Evolutionary conservation across 2,113 vertebrate species (phyloP), one percentile per base, ranked within the genome.

Genomic region (Marmota flaviventris): DNA sequence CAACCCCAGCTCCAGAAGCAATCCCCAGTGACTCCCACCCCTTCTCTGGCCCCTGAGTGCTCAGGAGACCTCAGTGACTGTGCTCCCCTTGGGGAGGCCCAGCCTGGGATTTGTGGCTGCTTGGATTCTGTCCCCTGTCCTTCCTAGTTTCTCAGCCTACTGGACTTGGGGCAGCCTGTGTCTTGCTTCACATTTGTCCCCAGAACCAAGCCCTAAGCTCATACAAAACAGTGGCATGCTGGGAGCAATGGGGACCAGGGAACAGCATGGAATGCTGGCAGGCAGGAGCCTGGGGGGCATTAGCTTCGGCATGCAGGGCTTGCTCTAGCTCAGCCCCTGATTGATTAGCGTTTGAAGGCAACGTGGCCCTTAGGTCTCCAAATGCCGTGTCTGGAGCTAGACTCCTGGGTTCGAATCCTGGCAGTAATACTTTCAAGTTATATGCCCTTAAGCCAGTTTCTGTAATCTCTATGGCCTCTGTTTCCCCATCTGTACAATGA

Each of bases 401-500:
- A 39, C 25, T 39, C 34, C 58, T 69, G 67, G 22, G 10, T 48
- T 61, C 11, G 4, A 87, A 53, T 75, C 76, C 87, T 17, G 8
- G n/a, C 8, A 20, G 53, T 9, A 24, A 24, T 45, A 9, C 63
- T 85, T 85, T 22, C 42, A 29, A 89, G 39, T 65, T 53, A 27
- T 5, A 27, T 24, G 16, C 29, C 37, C 56, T 76, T 56, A 34
- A 13, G 45, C 65, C 39, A 39, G 39, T 39, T 39, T 39, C 65
- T 79, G 29, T 76, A 53, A 17, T 45, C 75, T 75, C 58, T 16
- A 32, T 39, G 69, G 32, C 27, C 22, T 91, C 69, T 18, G 8
- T 83, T 92, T 77, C 34, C 39, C 77, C 51, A 53, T 76, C 83
- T 94, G 32, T 77, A 77, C 77, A 83, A 53, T 91, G 82, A 69